These are phyloP conservation scores for Lucilia sericata DNA, from an alignment of 1,140 invertebrate genomes.

Conservation along the genomic window DNA sequence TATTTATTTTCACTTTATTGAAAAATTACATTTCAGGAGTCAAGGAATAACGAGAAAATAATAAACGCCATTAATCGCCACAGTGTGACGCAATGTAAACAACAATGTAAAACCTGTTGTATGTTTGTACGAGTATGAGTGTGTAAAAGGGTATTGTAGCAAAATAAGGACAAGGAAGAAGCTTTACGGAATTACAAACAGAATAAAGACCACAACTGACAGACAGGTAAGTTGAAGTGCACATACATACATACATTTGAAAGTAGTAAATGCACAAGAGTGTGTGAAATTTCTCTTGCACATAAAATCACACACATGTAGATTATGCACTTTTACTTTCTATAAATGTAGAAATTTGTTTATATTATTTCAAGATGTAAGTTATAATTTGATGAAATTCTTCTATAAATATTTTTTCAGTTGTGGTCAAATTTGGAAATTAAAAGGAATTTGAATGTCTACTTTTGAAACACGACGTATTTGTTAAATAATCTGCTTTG, in stretches of 20 bases:
- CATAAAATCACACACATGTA: too few species aligned
- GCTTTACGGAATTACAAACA: neutral
- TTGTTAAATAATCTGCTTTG: too few species aligned
- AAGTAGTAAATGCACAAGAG: too few species aligned
- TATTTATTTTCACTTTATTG: conserved; percentile 15
- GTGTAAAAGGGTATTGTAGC: neutral
- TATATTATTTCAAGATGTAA: too few species aligned
- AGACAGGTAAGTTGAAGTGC: neutral
- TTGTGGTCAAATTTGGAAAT: too few species aligned
- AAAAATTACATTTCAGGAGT: conserved; percentile 36
- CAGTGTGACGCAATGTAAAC: conserved; percentile 37
- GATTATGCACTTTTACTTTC: too few species aligned
- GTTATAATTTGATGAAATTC: too few species aligned
- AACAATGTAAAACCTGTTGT: neutral
- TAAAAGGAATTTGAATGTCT: too few species aligned
- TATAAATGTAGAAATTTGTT: too few species aligned
- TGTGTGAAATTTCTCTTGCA: too few species aligned
- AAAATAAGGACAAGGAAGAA: neutral
- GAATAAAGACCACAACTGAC: neutral
- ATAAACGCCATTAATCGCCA: conserved; percentile 39
- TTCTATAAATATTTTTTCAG: too few species aligned
- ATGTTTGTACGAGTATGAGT: neutral
- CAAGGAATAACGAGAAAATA: conserved; percentile 34
- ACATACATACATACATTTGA: neutral
- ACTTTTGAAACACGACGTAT: too few species aligned